These are phyloP conservation scores for Operophtera brumata DNA, from an alignment of 2,888 invertebrate species.

Conservation along the genomic window DNA sequence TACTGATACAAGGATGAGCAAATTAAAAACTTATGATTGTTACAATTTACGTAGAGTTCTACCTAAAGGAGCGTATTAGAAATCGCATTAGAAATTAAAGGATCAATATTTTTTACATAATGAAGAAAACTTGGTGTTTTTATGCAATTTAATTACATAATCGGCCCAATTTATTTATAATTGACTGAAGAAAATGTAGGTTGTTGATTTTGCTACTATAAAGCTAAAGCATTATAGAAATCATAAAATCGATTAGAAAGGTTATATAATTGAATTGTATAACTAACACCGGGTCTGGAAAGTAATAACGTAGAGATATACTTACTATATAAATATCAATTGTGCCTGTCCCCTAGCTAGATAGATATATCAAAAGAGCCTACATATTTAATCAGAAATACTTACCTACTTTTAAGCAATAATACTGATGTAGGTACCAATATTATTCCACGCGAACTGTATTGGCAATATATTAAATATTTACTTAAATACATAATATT, in stretches of 20 bases:
- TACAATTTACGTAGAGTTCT: constrained; percentile 4
- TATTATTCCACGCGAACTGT: constrained; percentile 3
- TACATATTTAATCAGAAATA: constrained; percentile 18
- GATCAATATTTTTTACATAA: constrained; percentile 16
- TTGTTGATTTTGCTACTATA: neutral
- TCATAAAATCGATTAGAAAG: neutral
- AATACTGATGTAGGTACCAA: constrained; percentile 3
- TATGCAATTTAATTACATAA: constrained; percentile 3
- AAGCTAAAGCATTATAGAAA: neutral
- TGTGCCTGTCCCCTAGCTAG: constrained; percentile 65
- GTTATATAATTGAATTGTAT: constrained; percentile 7
- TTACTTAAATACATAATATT: constrained; percentile 33
- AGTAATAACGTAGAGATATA: constrained; percentile 3
- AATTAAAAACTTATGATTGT: constrained; percentile 12
- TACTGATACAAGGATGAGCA: constrained; percentile 3
- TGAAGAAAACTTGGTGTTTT: constrained; percentile 1
- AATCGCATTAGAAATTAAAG: constrained; percentile 5
- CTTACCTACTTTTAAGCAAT: neutral
- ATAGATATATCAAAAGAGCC: constrained; percentile 22
- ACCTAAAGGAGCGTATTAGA: constrained; percentile 6
- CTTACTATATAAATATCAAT: constrained; percentile 44
- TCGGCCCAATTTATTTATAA: neutral
- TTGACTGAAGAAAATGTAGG: neutral
- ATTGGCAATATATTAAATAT: constrained; percentile 32
- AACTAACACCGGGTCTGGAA: neutral